These are phyloP conservation scores for Ranitomeya variabilis DNA, from an alignment of 2,113 vertebrate genomes.

Conservation along the genomic window DNA sequence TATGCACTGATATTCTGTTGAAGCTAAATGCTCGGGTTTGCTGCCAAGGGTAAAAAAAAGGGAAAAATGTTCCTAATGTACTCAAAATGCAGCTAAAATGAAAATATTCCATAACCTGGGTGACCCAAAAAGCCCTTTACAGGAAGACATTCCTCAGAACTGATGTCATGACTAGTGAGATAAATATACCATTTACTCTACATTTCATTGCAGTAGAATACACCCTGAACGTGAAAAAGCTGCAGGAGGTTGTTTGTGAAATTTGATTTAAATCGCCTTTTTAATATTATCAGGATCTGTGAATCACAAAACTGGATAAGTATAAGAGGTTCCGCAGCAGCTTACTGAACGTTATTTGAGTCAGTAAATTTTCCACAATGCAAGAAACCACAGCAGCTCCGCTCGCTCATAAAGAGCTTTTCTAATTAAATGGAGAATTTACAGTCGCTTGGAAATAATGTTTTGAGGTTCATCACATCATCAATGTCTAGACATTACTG, in stretches of 20 bases:
- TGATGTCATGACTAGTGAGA: slow-evolving; percentile 35
- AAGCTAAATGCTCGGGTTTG: neutral
- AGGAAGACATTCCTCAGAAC: slow-evolving; percentile 44
- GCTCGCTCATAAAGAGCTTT: neutral
- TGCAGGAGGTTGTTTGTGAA: neutral
- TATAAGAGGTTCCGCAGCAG: slow-evolving; percentile 8
- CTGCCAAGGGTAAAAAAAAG: neutral
- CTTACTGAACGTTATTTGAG: neutral
- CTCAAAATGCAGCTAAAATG: slow-evolving; percentile 11
- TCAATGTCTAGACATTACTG: neutral
- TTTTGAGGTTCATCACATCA: neutral
- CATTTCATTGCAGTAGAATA: neutral
- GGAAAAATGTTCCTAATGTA: slow-evolving; percentile 24
- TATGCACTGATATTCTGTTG: neutral
- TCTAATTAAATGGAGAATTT: neutral
- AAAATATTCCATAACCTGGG: slow-evolving; percentile 1
- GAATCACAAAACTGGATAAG: neutral
- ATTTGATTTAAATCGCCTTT: neutral
- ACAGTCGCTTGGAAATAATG: neutral
- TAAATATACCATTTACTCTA: slow-evolving; percentile 13
- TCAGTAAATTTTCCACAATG: neutral
- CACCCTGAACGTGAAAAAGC: too few relatives aligned
- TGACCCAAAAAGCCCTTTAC: slow-evolving; percentile 50
- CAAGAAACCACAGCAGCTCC: neutral
- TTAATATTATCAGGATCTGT: neutral